Conservation (phyloP, 2,888 invertebrate genomes). For the Aleiodes alternator region DNA sequence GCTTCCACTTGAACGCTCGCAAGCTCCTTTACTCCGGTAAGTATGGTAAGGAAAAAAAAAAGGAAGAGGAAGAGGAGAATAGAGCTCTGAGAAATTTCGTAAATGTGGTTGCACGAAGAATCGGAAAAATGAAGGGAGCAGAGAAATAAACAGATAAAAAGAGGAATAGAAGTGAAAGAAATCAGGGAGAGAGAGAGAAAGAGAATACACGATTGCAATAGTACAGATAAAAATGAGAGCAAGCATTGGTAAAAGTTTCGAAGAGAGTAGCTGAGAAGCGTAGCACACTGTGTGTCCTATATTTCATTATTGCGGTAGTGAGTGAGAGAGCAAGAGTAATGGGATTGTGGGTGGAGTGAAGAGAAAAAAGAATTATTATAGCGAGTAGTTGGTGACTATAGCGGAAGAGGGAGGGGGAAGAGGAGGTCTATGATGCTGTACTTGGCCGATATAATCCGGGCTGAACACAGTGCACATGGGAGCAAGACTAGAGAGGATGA, state of each 20-base stretch:
- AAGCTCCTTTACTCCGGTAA: slow-evolving; percentile 23
- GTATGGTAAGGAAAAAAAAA: slow-evolving; percentile 5
- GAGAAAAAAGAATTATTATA: background rate
- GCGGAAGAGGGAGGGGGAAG: too few relatives aligned
- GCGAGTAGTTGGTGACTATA: background rate
- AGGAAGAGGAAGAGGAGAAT: background rate
- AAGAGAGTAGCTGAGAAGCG: background rate
- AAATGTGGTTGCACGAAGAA: slow-evolving; percentile 30
- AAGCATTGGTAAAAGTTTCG: slow-evolving; percentile 28
- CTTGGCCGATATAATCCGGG: slow-evolving; percentile 23
- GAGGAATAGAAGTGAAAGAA: slow-evolving; percentile 10
- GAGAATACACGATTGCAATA: slow-evolving; percentile 13
- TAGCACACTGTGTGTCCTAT: slow-evolving; percentile 11
- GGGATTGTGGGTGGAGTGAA: background rate
- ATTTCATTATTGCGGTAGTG: slow-evolving; percentile 27
- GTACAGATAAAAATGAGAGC: slow-evolving; percentile 39
- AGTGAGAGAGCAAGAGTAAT: slow-evolving; percentile 9
- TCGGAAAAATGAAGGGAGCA: too few relatives aligned
- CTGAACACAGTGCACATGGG: slow-evolving; percentile 1
- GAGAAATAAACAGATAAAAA: slow-evolving; percentile 21
- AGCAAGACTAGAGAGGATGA: slow-evolving; percentile 12
- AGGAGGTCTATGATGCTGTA: background rate
- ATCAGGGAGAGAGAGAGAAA: background rate
- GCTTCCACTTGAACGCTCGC: slow-evolving; percentile 12
- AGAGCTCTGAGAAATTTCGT: slow-evolving; percentile 28